Evolutionary conservation across 2,797 vertebrate species (phyloP).

Genomic region (Acipenser ruthenus): DNA sequence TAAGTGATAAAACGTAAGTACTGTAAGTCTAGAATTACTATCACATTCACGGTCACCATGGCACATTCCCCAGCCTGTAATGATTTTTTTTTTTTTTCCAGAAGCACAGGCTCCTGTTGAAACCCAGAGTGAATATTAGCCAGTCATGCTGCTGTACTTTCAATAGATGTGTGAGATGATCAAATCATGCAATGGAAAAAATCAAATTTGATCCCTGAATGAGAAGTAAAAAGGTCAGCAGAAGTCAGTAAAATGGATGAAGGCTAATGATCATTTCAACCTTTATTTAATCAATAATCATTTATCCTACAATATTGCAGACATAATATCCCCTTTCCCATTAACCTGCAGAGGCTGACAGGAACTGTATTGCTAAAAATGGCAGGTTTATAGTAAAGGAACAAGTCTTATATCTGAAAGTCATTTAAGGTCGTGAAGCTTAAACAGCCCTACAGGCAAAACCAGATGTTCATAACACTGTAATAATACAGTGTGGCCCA

Average conservation of each 20-base stretch:
- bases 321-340: slow-evolving; percentile 61
- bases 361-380: slow-evolving; percentile 51
- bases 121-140: slow-evolving; percentile 2
- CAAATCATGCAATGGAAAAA: slow-evolving; percentile 59
- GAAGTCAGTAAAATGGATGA: slow-evolving; percentile 71
- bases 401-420: slow-evolving; percentile 47
- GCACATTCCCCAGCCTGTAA: too few species aligned
- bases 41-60: too few species aligned
- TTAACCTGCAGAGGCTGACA: slow-evolving; percentile 55
- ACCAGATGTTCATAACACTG: not conserved
- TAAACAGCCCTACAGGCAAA: not conserved
- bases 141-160: slow-evolving; percentile 4
- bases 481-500: too few species aligned
- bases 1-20: too few species aligned
- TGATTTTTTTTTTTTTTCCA: not conserved
- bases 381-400: slow-evolving; percentile 62
- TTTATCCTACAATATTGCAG: slow-evolving; percentile 70
- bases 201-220: slow-evolving; percentile 46
- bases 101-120: slow-evolving; percentile 7
- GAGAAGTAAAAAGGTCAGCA: slow-evolving; percentile 59
- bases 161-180: slow-evolving; percentile 35
- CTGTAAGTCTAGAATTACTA: too few species aligned
- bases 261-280: slow-evolving; percentile 81
- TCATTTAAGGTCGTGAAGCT: slow-evolving; percentile 19
- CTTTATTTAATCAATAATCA: slow-evolving; percentile 81